Conservation (phyloP, 2,797 vertebrate species). For the Poeciliopsis infans region DNA sequence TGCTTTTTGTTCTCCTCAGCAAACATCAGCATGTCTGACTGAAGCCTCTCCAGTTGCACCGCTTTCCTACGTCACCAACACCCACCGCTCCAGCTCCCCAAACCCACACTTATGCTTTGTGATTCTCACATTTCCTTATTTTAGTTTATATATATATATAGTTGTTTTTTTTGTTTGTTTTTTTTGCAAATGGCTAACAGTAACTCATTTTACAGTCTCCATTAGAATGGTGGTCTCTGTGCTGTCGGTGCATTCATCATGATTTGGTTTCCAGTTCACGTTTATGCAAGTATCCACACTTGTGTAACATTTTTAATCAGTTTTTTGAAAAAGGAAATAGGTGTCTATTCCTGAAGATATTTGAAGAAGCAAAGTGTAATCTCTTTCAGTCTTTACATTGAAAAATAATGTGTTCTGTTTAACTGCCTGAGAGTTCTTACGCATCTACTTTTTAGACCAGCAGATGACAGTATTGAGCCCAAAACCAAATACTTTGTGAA, state of each 20-base stretch:
- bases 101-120: constrained; percentile 3
- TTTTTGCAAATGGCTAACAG: constrained; percentile 47
- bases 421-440: background rate
- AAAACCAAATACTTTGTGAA: background rate
- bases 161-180: too few species aligned
- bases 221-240: constrained; percentile 32
- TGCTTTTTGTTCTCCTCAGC: constrained; percentile 58
- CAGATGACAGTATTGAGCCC: constrained; percentile 62
- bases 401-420: background rate
- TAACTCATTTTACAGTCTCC: constrained; percentile 39
- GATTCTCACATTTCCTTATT: constrained; percentile 16
- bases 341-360: background rate
- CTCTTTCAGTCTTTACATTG: background rate
- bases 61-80: constrained; percentile 42
- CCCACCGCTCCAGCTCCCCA: background rate
- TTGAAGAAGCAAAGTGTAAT: too few species aligned
- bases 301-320: background rate
- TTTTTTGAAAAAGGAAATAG: background rate
- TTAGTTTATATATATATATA: background rate
- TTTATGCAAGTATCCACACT: constrained; percentile 29
- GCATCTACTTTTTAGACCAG: constrained; percentile 26
- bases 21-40: constrained; percentile 53
- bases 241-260: constrained; percentile 11
- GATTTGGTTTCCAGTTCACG: constrained; percentile 31
- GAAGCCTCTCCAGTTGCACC: constrained; percentile 15